Conservation (phyloP, 2,113 vertebrate genomes). For the Cavia porcellus region DNA sequence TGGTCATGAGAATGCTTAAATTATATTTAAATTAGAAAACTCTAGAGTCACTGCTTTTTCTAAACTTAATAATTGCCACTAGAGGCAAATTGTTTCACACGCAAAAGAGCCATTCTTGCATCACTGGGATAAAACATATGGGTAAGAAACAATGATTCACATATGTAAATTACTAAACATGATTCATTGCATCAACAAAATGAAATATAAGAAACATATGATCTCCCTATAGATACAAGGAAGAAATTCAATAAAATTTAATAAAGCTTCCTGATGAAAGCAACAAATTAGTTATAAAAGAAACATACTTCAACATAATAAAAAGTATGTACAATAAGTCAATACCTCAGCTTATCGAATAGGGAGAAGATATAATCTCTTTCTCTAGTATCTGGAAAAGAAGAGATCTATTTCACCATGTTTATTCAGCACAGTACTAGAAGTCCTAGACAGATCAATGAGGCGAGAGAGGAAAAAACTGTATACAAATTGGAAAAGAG, state of each 20-base stretch:
- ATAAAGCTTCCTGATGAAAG: background rate
- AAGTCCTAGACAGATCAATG: background rate
- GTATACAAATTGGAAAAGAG: background rate
- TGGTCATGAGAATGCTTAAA: background rate
- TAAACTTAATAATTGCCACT: background rate
- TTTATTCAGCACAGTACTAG: background rate
- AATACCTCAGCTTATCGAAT: background rate
- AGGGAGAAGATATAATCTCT: background rate
- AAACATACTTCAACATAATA: background rate
- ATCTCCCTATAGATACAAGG: background rate
- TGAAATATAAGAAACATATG: background rate
- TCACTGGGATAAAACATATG: background rate
- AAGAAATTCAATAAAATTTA: background rate
- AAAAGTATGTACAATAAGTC: background rate
- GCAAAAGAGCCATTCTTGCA: background rate
- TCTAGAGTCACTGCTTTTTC: background rate
- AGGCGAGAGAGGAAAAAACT: background rate
- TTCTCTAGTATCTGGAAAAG: background rate
- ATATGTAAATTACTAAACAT: background rate
- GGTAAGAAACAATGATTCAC: background rate
- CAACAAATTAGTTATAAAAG: background rate
- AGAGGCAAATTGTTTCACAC: background rate
- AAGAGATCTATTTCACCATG: too few species aligned
- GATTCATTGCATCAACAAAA: background rate
- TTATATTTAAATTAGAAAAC: slow-evolving; percentile 38